Base-by-base conservation (phyloP, 2,888 invertebrate genomes). In the Meghimatium bilineatum region DNA sequence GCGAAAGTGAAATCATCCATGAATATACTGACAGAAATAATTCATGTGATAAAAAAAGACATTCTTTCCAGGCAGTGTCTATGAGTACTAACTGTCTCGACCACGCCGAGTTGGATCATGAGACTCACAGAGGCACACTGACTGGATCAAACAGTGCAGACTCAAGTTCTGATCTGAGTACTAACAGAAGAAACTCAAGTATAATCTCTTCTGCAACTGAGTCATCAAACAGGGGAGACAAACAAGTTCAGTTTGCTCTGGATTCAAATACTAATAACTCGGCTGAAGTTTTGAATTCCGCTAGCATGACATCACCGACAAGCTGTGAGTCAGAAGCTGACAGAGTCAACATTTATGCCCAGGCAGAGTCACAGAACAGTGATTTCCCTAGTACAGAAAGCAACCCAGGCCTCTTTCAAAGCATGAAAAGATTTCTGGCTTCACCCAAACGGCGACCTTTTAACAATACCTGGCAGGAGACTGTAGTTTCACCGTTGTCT, bases 341-440 rank as follows among this genome's bases (percentile, higher is more conserved):
- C 0, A 44, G 29, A 56, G 23, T 6, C 10, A 38, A 49, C 29
- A n/a, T 52, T 1, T 32, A 34, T 49, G 52, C 52, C n/a, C 75
- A 63, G n/a, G 17, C 82, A 36, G 69, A 67, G 23, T 56, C 60
- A 26, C 69, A 75, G 14, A 69, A 29, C 52, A 56, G 17, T 52
- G 75, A 74, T 23, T 44, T 36, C 12, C 29, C 32, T 29, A 44
- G 29, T n/a, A 38, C 74, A 14, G 84, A 80, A 29, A 32, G 67
- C 32, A 76, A 80, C 80, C 38, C 38, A 32, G 84, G 84, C 23
- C 63, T 88, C 75, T 88, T 89, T 82, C 87, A 87, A 82, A 88
- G 88, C n/a, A 88, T 89, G 89, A 87, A 87, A 71, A 60, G 85
- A 12, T 52, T 88, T 56, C 77, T 86, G 32, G 83, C 87, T 10